Evolutionary conservation across 2,888 invertebrate species (phyloP).

Genomic region (Periphyllus acericola): DNA sequence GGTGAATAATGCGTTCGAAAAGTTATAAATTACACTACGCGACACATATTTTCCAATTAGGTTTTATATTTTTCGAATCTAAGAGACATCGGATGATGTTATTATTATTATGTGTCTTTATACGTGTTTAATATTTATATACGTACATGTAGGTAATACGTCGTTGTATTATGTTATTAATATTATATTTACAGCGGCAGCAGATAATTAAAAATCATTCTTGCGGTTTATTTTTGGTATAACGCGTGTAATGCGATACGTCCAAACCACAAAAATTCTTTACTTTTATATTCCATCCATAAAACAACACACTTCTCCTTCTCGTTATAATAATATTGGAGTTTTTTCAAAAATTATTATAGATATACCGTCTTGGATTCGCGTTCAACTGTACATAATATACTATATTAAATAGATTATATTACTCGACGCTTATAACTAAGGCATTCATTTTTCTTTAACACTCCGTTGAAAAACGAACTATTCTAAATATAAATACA

Average conservation of each 20-base stretch:
- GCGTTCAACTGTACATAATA: background rate
- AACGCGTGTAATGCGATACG: background rate
- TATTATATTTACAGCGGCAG: background rate
- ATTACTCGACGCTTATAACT: too few relatives aligned
- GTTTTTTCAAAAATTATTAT: background rate
- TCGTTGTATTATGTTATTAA: background rate
- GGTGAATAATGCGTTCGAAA: background rate
- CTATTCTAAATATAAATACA: too few relatives aligned
- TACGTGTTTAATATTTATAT: background rate
- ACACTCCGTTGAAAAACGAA: too few relatives aligned
- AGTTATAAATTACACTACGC: background rate
- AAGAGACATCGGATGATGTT: background rate
- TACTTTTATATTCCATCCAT: background rate
- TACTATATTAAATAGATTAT: too few relatives aligned
- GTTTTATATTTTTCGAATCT: background rate
- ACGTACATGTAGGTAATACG: too few relatives aligned
- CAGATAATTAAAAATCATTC: constrained; percentile 2
- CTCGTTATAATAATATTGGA: background rate
- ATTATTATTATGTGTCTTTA: background rate
- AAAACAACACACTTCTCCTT: background rate
- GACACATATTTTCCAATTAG: background rate
- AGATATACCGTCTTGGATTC: background rate
- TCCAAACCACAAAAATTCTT: constrained; percentile 2
- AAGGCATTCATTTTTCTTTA: too few relatives aligned
- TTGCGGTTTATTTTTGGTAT: background rate